Evolutionary conservation across 2,797 vertebrate species (phyloP).

Genomic region (Pelochelys cantorii): DNA sequence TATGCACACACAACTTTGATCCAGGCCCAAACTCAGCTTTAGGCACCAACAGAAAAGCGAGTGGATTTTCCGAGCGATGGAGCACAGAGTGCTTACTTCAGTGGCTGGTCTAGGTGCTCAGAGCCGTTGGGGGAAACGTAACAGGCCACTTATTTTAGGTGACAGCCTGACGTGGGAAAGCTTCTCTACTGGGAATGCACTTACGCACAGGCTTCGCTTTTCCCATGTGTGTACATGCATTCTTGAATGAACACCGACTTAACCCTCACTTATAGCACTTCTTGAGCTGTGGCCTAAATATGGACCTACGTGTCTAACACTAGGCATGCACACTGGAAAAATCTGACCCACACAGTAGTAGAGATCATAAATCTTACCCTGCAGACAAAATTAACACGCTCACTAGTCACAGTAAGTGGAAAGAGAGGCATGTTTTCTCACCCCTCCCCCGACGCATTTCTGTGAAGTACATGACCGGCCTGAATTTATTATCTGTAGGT

Average conservation of each 20-base stretch:
- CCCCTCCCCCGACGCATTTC: neutral
- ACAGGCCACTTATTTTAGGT: neutral
- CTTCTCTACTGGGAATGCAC: neutral
- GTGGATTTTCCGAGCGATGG: no score
- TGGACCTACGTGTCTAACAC: neutral
- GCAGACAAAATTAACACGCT: no score
- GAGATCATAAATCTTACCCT: neutral
- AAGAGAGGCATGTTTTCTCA: neutral
- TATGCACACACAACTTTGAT: neutral
- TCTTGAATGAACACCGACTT: neutral
- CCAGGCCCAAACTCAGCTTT: neutral
- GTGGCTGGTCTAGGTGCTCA: neutral
- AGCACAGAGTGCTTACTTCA: neutral
- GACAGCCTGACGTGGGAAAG: neutral
- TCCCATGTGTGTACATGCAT: neutral
- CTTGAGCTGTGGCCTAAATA: neutral
- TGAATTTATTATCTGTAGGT: neutral
- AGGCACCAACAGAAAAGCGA: neutral
- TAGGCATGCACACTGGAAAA: neutral
- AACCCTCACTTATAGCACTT: neutral
- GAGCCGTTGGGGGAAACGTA: neutral
- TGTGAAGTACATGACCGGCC: neutral
- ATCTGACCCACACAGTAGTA: neutral
- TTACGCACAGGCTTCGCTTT: neutral
- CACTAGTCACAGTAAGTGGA: neutral